Conservation (phyloP, 2,888 invertebrate species). For the Himalopsyche anomala region DNA sequence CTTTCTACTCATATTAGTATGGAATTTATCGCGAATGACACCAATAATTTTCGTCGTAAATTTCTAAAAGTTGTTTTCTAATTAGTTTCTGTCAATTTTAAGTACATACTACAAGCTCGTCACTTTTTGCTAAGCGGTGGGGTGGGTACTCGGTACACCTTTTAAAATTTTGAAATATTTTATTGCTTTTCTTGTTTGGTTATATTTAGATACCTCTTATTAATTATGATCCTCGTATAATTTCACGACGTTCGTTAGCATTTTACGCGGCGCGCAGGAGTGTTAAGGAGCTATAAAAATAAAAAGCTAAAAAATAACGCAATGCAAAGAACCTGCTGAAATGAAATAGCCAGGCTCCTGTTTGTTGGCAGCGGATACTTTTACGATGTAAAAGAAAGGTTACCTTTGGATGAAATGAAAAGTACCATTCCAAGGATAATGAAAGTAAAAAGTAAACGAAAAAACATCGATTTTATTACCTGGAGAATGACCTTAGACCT, state of each 20-base stretch:
- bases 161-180: background rate
- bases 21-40: too few relatives aligned
- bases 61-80: too few relatives aligned
- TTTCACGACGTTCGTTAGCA: slow-evolving; percentile 32
- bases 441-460: background rate
- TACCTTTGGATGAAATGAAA: slow-evolving; percentile 40
- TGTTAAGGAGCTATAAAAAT: slow-evolving; percentile 34
- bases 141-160: too few relatives aligned
- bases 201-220: background rate
- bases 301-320: slow-evolving; percentile 19
- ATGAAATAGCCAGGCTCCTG: background rate
- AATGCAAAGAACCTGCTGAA: slow-evolving; percentile 29
- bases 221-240: slow-evolving; percentile 30
- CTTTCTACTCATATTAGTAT: too few relatives aligned
- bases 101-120: too few relatives aligned
- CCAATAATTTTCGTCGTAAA: too few relatives aligned
- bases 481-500: background rate
- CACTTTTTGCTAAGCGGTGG: too few relatives aligned
- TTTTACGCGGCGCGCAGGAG: slow-evolving; percentile 1
- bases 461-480: background rate
- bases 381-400: slow-evolving; percentile 9
- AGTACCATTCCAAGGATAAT: background rate
- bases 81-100: too few relatives aligned
- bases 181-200: background rate
- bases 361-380: slow-evolving; percentile 12